A percentile compares a stretch with the other conserved stretches of the same genome.
These are phyloP conservation scores for Pseudonaja textilis DNA, from an alignment of 2,113 vertebrate species.

Conservation along the genomic window DNA sequence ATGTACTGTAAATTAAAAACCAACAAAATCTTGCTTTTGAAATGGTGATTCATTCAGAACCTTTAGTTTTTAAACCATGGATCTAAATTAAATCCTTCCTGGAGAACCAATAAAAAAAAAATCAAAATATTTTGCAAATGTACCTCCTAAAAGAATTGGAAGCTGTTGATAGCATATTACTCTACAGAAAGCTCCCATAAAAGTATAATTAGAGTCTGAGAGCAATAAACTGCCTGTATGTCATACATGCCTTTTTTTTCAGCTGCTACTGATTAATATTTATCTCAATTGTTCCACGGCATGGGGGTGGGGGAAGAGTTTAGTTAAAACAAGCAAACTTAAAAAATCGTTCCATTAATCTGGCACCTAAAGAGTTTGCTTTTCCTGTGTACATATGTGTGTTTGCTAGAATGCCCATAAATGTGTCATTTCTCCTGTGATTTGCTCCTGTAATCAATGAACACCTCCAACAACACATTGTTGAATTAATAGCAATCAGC, in stretches of 20 bases:
- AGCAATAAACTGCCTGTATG: slow-evolving; percentile 39
- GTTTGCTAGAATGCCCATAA: slow-evolving; percentile 31
- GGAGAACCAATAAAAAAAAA: background rate
- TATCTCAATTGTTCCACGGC: slow-evolving; percentile 60
- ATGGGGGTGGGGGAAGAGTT: slow-evolving; percentile 37
- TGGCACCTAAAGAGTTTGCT: slow-evolving; percentile 44
- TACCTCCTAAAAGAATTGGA: background rate
- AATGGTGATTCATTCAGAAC: background rate
- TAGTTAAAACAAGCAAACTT: slow-evolving; percentile 59
- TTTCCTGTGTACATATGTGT: slow-evolving; percentile 17
- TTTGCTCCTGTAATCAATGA: slow-evolving; percentile 56
- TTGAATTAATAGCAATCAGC: slow-evolving; percentile 58
- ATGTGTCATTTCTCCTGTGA: slow-evolving; percentile 40
- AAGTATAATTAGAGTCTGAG: slow-evolving; percentile 27
- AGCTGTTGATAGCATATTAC: slow-evolving; percentile 18
- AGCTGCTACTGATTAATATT: slow-evolving; percentile 54
- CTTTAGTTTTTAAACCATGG: background rate
- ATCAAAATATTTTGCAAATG: background rate
- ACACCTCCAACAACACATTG: slow-evolving; percentile 33
- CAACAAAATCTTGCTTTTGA: background rate
- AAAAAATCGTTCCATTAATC: slow-evolving; percentile 56
- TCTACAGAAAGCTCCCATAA: slow-evolving; percentile 17
- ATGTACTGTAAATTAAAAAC: background rate
- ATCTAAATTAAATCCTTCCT: background rate
- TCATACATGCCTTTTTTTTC: slow-evolving; percentile 44